Evolutionary conservation across 2,888 invertebrate species (phyloP), one percentile per base, ranked within the genome.

Genomic region (Sarcophaga subvicina): DNA sequence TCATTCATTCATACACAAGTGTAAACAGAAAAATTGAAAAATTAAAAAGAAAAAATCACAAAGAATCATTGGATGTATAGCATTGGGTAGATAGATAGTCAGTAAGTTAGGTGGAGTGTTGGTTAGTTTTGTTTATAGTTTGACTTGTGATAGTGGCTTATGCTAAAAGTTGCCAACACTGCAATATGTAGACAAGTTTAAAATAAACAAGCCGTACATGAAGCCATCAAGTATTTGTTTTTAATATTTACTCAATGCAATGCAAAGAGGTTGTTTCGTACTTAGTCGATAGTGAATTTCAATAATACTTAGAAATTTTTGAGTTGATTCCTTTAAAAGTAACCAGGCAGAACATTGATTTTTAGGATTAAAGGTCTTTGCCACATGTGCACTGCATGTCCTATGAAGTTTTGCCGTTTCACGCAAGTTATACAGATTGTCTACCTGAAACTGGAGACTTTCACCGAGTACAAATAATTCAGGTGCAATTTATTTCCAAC

Each of bases 1-100:
- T 14, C 11, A 49, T 14, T 72, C 83, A 62, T 11, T 37, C 37
- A 20, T 77, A 60, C n/a, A 60, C 12, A 17, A 54, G 54, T 54
- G 54, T 62, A 62, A 62, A 59, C 14, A 66, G 5, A 25, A 20
- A 11, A 49, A 71, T 62, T 12, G 54, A 37, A 69, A 54, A 77
- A 71, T 4, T n/a, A n/a, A 59, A 4, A 54, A 73, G 67, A 67
- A 54, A 69, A 71, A 69, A 63, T 78, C 37, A 1, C 37, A 80
- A 77, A 72, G 84, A 80, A 85, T 85, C 76, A 76, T 76, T 80
- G 64, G 59, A 49, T 20, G 70, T 62, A 72, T 47, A 67, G 80
- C 72, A 47, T 54, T 45, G 62, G 49, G 5, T 59, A 47, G 20
- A 14, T 49, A 37, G 27, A 54, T 49, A 37, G 20, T 75, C 69